Evolutionary conservation across 2,888 invertebrate genomes (phyloP).

Genomic region (Cyrtodaria siliqua): DNA sequence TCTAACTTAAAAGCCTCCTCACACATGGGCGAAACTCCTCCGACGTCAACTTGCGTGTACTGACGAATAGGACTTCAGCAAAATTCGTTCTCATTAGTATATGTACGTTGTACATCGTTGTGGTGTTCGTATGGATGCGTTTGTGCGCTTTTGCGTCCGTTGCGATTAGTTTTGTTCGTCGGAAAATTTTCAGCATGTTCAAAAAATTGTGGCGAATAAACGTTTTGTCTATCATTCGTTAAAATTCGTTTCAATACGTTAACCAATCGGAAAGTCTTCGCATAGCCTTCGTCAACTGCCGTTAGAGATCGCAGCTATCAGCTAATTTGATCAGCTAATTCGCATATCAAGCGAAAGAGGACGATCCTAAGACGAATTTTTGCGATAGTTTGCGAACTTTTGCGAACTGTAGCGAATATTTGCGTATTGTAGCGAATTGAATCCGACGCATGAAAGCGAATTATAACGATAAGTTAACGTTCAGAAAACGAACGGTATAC

Average conservation of each 20-base stretch:
- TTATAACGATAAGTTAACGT: conserved; percentile 32
- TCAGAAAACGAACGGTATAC: conserved; percentile 22
- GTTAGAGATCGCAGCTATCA: conserved; percentile 28
- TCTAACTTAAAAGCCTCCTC: conserved; percentile 12
- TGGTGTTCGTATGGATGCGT: conserved; percentile 38
- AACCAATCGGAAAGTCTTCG: conserved; percentile 43
- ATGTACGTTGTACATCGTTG: conserved; percentile 34
- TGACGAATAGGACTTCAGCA: conserved; percentile 14
- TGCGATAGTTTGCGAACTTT: conserved; percentile 29
- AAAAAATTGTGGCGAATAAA: conserved; percentile 36
- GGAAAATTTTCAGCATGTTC: conserved; percentile 38
- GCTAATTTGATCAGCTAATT: conserved; percentile 34
- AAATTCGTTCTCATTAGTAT: conserved; percentile 32
- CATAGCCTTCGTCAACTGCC: conserved; percentile 33
- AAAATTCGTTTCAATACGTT: conserved; percentile 42
- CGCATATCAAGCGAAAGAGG: conserved; percentile 40
- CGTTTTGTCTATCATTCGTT: conserved; percentile 31
- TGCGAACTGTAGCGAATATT: conserved; percentile 21
- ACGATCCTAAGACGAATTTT: conserved; percentile 32
- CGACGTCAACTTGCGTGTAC: conserved; percentile 22
- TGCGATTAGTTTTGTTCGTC: conserved; percentile 43
- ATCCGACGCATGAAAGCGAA: conserved; percentile 28
- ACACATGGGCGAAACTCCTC: conserved; percentile 28
- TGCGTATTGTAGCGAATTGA: conserved; percentile 28
- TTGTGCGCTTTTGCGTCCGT: conserved; percentile 39